These are phyloP conservation scores for Butorides virescens DNA, from an alignment of 2,113 vertebrate species.

Conservation along the genomic window DNA sequence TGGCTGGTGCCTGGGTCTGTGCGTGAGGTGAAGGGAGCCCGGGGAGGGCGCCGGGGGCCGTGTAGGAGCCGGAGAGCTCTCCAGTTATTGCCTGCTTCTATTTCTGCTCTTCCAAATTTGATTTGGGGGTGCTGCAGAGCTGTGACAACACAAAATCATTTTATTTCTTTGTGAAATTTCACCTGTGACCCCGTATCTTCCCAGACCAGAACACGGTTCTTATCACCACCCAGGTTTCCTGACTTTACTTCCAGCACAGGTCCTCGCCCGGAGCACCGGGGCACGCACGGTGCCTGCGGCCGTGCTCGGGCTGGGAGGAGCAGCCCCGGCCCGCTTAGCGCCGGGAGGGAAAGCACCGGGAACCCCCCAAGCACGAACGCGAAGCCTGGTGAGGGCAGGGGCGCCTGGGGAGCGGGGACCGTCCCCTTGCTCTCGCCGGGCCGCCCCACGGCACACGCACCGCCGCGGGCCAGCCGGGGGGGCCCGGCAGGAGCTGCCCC, in stretches of 20 bases:
- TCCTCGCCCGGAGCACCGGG: not conserved
- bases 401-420: not conserved
- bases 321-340: not conserved
- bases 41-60: not conserved
- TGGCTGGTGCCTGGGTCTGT: not conserved
- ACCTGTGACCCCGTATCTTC: not conserved
- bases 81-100: accelerated
- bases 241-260: not conserved
- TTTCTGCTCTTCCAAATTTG: not conserved
- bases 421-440: not conserved
- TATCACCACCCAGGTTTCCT: accelerated
- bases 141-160: not conserved
- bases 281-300: not conserved
- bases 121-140: not conserved
- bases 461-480: too few relatives aligned
- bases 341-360: not conserved
- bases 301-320: not conserved
- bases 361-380: accelerated
- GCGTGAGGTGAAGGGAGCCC: accelerated
- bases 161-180: not conserved
- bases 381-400: not conserved
- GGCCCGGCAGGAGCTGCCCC: too few relatives aligned
- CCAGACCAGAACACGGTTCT: not conserved
- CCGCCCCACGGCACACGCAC: accelerated
- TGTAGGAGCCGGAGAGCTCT: not conserved